Conservation (phyloP, 2,797 vertebrate genomes). For the Agapornis canus region DNA sequence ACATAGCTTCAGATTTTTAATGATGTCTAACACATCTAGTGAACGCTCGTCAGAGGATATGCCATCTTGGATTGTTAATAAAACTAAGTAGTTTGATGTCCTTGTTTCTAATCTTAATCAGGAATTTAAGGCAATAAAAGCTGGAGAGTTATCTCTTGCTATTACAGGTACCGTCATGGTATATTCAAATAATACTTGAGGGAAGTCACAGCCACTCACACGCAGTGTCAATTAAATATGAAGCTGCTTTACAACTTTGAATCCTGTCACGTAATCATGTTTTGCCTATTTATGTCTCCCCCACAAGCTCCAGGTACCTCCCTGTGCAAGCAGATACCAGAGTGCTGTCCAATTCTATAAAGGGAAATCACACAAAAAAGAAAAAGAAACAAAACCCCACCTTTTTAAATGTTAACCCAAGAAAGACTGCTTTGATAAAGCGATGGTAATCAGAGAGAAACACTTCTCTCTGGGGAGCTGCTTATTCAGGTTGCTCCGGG, state of each 20-base stretch:
- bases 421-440: constrained; percentile 83
- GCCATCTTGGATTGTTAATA: not conserved
- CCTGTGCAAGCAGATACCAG: constrained; percentile 54
- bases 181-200: not conserved
- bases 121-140: not conserved
- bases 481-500: constrained; percentile 76
- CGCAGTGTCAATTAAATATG: not conserved
- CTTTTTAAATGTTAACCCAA: constrained; percentile 76
- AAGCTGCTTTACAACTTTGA: not conserved
- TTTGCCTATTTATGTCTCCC: constrained; percentile 19
- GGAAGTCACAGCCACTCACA: not conserved
- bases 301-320: constrained; percentile 40
- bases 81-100: not conserved
- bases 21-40: not conserved
- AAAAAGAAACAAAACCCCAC: not conserved
- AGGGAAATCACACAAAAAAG: constrained; percentile 48
- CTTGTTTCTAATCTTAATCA: constrained; percentile 13
- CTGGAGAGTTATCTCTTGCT: not conserved
- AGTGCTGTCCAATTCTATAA: constrained; percentile 63
- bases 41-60: not conserved
- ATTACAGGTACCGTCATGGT: not conserved
- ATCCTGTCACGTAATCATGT: constrained; percentile 6
- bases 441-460: constrained; percentile 79
- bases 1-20: not conserved
- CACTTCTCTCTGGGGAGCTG: constrained; percentile 73